A percentile compares a stretch with the other conserved stretches of the same genome.
Evolutionary conservation across 2,113 vertebrate species (phyloP).

Genomic region (Lycocorax pyrrhopterus): DNA sequence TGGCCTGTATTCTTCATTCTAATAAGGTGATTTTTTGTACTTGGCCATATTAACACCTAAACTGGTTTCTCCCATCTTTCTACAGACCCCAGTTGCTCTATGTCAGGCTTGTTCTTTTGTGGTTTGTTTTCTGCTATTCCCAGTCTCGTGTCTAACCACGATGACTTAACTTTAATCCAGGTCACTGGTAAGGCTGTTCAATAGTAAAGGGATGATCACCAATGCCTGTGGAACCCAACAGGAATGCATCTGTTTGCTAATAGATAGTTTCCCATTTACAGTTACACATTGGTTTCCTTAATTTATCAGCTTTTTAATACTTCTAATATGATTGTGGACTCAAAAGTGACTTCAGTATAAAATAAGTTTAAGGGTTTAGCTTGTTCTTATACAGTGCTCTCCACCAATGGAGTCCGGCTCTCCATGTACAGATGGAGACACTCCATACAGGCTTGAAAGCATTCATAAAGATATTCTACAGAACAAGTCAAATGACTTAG

Average conservation of each 20-base stretch:
- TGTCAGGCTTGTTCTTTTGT: neutral
- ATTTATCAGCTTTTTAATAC: neutral
- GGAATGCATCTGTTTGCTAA: neutral
- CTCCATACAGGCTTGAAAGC: neutral
- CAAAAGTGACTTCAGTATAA: neutral
- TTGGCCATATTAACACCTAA: neutral
- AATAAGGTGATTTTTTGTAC: neutral
- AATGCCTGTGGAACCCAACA: neutral
- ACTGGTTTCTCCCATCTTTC: neutral
- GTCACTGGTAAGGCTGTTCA: neutral
- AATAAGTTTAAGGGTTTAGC: neutral
- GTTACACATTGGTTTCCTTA: neutral
- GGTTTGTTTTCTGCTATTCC: neutral
- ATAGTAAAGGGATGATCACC: neutral
- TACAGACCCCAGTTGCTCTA: neutral
- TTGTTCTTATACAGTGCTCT: neutral
- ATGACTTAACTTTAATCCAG: neutral
- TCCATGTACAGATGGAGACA: neutral
- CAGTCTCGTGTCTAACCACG: neutral
- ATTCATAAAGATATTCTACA: neutral
- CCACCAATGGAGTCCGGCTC: neutral
- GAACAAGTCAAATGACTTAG: neutral
- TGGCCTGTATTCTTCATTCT: neutral
- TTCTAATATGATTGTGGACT: neutral
- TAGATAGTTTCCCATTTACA: neutral